Percentiles rank a stretch among this genome's conserved stretches.
Conservation (phyloP, 1,140 invertebrate species). For the Oreohelix idahoensis region DNA sequence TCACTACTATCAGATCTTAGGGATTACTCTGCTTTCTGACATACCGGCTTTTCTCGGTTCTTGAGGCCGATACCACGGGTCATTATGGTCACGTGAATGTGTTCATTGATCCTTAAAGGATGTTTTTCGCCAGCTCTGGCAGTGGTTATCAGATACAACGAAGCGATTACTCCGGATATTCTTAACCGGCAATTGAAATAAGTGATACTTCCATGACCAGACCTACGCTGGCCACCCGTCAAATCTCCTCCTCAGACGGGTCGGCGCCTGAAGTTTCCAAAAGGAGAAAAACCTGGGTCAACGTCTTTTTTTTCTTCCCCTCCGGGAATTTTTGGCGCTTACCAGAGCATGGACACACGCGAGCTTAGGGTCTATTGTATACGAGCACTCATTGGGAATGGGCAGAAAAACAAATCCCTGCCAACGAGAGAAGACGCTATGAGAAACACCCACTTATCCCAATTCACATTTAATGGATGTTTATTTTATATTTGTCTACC, state of each 20-base stretch:
- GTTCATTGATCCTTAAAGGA: too few species aligned
- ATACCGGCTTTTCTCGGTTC: too few species aligned
- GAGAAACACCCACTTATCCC: background rate
- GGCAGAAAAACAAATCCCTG: background rate
- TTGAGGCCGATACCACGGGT: too few species aligned
- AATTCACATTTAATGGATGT: background rate
- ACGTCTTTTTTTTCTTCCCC: background rate
- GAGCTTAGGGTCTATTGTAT: background rate
- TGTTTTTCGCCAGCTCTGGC: background rate
- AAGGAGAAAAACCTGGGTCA: background rate
- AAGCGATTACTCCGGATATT: background rate
- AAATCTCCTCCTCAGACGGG: background rate
- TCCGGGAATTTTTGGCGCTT: background rate
- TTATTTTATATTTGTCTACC: background rate
- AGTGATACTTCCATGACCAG: background rate
- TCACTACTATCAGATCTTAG: too few species aligned
- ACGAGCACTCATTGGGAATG: background rate
- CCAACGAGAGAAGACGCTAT: background rate
- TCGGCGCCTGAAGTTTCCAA: background rate
- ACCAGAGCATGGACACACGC: background rate
- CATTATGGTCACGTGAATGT: too few species aligned
- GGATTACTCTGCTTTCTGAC: too few species aligned
- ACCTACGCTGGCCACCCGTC: background rate
- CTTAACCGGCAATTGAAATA: background rate
- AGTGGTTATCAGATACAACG: background rate